Conservation (phyloP, 2,888 invertebrate species). For the Geophilus truncorum region DNA sequence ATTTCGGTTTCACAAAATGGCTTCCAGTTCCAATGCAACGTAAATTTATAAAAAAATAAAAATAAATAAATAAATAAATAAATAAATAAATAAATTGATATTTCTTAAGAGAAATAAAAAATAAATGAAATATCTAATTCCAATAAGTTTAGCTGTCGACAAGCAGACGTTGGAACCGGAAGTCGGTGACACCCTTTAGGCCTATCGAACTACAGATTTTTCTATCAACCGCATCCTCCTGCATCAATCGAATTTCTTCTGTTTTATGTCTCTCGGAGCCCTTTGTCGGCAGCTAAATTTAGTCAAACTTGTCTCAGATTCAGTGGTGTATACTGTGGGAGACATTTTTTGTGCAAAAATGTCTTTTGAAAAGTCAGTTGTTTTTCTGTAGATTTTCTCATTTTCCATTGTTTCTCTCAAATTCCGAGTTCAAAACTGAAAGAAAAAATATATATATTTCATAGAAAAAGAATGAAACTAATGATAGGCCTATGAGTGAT, state of each 20-base stretch:
- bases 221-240: slow-evolving; percentile 29
- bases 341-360: not conserved
- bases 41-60: not conserved
- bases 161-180: slow-evolving; percentile 31
- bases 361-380: slow-evolving; percentile 21
- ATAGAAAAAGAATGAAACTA: not conserved
- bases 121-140: slow-evolving; percentile 5
- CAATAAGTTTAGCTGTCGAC: slow-evolving; percentile 33
- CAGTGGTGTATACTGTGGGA: slow-evolving; percentile 12
- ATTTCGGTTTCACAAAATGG: slow-evolving; percentile 13
- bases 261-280: slow-evolving; percentile 32
- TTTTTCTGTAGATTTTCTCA: not conserved
- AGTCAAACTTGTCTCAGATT: slow-evolving; percentile 25
- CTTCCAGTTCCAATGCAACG: slow-evolving; percentile 11
- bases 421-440: not conserved
- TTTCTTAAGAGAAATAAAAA: not conserved
- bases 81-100: not conserved
- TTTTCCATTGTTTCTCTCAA: not conserved
- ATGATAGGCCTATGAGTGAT: not conserved
- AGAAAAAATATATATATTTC: not conserved
- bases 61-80: not conserved
- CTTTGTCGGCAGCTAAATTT: slow-evolving; percentile 34
- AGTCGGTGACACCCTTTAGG: slow-evolving; percentile 32
- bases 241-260: not conserved
- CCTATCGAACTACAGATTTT: slow-evolving; percentile 4